phyloP scores from a whole-genome alignment of 1,140 invertebrate species.

The Calephelis nemesis region DNA sequence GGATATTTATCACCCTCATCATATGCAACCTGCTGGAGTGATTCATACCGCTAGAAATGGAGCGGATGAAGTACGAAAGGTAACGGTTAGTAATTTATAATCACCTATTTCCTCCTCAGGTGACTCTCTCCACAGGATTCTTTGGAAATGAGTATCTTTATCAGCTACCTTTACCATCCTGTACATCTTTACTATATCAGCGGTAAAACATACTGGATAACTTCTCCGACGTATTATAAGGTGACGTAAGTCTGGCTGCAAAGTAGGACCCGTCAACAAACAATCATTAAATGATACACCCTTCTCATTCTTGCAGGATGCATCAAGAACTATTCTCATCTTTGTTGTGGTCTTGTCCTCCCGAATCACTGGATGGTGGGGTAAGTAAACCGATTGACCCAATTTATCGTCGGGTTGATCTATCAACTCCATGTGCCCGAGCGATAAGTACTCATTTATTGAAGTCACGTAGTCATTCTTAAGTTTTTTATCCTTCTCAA shows the following conservation, averaged over 20 bases:
- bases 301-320: constrained; percentile 3
- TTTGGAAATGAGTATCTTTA: neutral
- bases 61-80: too few species aligned
- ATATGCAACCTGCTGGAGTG: too few species aligned
- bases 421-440: neutral
- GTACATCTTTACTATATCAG: constrained; percentile 3
- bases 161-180: neutral
- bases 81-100: neutral
- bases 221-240: neutral
- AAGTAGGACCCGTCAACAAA: neutral
- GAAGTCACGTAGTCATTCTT: neutral
- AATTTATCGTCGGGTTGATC: neutral
- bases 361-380: neutral
- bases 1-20: too few species aligned
- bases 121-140: too few species aligned
- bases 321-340: constrained; percentile 24
- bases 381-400: neutral
- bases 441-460: constrained; percentile 7
- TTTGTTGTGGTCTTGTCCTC: constrained; percentile 19
- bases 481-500: constrained; percentile 3
- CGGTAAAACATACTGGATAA: neutral
- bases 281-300: constrained; percentile 2
- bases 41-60: too few species aligned
- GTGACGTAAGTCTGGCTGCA: neutral
- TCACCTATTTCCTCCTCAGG: neutral